Percentiles rank a stretch among this genome's conserved stretches.
Evolutionary conservation across 2,113 vertebrate species (phyloP).

Genomic region (Elanus axillaris): DNA sequence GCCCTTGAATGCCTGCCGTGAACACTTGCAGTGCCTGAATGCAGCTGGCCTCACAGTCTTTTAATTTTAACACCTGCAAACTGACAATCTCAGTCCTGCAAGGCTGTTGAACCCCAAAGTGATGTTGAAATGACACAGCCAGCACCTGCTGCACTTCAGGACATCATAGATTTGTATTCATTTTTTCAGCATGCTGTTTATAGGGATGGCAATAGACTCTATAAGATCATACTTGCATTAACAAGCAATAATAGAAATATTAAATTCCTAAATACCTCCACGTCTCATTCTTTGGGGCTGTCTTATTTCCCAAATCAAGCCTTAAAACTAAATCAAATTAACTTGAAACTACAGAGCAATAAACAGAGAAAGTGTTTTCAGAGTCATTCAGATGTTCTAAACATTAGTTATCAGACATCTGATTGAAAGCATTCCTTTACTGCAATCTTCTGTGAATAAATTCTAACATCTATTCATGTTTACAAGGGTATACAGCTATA

Average conservation of each 20-base stretch:
- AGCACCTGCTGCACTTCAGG: constrained; percentile 44
- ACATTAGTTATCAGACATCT: background rate
- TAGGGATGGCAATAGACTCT: background rate
- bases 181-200: background rate
- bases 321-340: background rate
- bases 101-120: constrained; percentile 39
- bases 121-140: constrained; percentile 3
- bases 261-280: background rate
- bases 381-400: background rate
- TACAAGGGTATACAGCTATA: background rate
- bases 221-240: background rate
- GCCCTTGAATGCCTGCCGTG: constrained; percentile 45
- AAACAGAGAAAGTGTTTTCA: background rate
- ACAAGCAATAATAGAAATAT: background rate
- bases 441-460: background rate
- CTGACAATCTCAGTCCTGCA: constrained; percentile 23
- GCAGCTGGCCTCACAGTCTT: constrained; percentile 48
- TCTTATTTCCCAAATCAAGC: background rate
- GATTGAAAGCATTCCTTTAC: background rate
- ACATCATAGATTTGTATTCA: background rate
- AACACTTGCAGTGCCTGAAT: background rate
- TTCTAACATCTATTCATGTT: background rate
- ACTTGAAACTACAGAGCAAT: background rate
- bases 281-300: background rate
- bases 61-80: constrained; percentile 60